phyloP scores from a whole-genome alignment of 2,797 vertebrate genomes.

The Calcarius lapponicus region DNA sequence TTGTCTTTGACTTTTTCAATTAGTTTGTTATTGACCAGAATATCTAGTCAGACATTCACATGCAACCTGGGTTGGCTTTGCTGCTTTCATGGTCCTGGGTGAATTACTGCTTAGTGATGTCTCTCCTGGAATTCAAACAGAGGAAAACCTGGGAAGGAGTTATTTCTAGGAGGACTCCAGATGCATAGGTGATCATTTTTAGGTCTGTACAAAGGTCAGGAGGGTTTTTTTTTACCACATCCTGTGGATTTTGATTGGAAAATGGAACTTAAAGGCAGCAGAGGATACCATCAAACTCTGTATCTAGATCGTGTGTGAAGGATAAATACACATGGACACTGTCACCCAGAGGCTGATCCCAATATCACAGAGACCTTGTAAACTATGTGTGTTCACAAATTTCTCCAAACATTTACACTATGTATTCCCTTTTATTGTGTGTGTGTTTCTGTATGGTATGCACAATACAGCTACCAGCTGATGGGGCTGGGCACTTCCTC shows the following conservation, averaged over 20 bases:
- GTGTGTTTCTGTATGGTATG: background rate
- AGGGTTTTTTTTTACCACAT: background rate
- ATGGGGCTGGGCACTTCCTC: constrained; percentile 51
- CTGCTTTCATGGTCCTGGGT: background rate
- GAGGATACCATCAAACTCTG: background rate
- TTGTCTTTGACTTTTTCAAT: constrained; percentile 27
- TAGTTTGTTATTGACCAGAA: constrained; percentile 33
- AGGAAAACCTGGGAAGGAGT: background rate
- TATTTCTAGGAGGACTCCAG: background rate
- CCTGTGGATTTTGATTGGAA: background rate
- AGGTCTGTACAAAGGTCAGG: background rate
- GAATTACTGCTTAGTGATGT: background rate
- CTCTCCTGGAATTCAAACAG: background rate
- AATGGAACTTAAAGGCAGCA: background rate
- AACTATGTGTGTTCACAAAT: background rate
- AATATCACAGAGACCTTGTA: background rate
- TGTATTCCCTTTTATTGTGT: background rate
- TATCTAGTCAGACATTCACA: background rate
- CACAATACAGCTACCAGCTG: constrained; percentile 18
- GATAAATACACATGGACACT: background rate
- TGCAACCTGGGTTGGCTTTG: background rate
- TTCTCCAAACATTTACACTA: background rate
- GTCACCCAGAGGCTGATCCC: background rate
- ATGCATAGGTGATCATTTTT: background rate
- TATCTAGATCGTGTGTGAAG: background rate